Evolutionary conservation across 2,888 invertebrate genomes (phyloP).

Genomic region (Heliothis peltigera): DNA sequence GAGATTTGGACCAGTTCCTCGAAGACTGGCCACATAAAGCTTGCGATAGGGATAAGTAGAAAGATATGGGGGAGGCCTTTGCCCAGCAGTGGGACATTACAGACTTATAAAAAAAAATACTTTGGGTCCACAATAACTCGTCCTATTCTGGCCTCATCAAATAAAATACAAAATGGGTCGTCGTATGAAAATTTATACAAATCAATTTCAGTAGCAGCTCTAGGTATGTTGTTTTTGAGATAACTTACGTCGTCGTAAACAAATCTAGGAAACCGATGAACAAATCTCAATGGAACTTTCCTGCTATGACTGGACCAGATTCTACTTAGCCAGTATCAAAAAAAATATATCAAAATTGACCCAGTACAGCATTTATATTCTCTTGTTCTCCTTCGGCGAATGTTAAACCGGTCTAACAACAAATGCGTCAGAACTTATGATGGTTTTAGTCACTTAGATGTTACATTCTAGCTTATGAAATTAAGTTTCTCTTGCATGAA

Average conservation of each 20-base stretch:
- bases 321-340: slow-evolving; percentile 18
- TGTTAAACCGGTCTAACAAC: slow-evolving; percentile 44
- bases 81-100: no score
- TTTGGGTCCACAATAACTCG: no score
- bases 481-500: slow-evolving; percentile 31
- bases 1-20: no score
- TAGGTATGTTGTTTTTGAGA: background rate
- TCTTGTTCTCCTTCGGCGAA: slow-evolving; percentile 40
- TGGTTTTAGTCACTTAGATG: slow-evolving; percentile 16
- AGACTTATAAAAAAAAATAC: no score
- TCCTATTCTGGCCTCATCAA: background rate
- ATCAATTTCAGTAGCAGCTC: background rate
- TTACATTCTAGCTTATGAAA: slow-evolving; percentile 25
- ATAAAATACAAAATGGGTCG: background rate
- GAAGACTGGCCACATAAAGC: no score
- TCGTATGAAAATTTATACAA: background rate
- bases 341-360: slow-evolving; percentile 32
- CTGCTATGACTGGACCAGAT: slow-evolving; percentile 42
- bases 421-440: slow-evolving; percentile 26
- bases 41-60: no score
- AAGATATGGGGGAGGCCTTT: no score
- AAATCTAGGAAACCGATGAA: slow-evolving; percentile 20
- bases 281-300: slow-evolving; percentile 41
- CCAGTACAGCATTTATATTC: slow-evolving; percentile 30
- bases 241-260: background rate